A percentile compares a stretch with the other conserved stretches of the same genome.
These are phyloP conservation scores for Gadopsis bispinosus DNA, from an alignment of 2,797 vertebrate genomes.

Conservation along the genomic window DNA sequence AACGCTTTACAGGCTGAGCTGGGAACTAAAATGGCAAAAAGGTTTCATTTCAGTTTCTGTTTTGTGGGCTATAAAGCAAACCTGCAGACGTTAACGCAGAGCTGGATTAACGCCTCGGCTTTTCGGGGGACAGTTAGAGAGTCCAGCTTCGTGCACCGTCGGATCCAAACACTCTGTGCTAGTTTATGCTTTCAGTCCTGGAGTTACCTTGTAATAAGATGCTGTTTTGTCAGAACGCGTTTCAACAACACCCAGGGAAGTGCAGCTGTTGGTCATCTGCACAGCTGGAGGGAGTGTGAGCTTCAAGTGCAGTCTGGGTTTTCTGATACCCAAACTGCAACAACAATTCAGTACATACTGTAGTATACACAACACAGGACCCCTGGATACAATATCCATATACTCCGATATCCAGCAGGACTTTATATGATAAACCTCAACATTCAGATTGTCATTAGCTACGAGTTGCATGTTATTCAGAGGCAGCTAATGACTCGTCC, in stretches of 20 bases:
- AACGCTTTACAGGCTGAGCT: not conserved
- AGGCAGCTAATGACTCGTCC: not conserved
- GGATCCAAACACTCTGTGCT: not conserved
- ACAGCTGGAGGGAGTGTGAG: not conserved
- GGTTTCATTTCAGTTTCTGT: not conserved
- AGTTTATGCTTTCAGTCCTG: not conserved
- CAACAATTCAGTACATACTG: not conserved
- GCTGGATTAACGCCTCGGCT: no score
- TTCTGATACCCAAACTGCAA: not conserved
- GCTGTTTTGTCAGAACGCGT: constrained; percentile 8
- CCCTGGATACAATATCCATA: not conserved
- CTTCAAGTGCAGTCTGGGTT: constrained; percentile 10
- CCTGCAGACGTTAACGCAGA: not conserved
- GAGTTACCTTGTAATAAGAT: not conserved
- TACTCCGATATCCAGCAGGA: not conserved
- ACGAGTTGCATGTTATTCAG: not conserved
- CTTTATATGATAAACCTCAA: not conserved
- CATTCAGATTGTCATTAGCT: not conserved
- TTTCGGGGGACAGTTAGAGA: not conserved
- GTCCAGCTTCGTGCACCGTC: not conserved
- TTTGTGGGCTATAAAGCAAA: not conserved
- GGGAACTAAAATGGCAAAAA: not conserved
- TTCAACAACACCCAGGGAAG: not conserved
- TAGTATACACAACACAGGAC: not conserved
- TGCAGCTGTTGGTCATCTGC: not conserved